phyloP scores from a whole-genome alignment of 2,888 invertebrate genomes.

The Neoascia interrupta region DNA sequence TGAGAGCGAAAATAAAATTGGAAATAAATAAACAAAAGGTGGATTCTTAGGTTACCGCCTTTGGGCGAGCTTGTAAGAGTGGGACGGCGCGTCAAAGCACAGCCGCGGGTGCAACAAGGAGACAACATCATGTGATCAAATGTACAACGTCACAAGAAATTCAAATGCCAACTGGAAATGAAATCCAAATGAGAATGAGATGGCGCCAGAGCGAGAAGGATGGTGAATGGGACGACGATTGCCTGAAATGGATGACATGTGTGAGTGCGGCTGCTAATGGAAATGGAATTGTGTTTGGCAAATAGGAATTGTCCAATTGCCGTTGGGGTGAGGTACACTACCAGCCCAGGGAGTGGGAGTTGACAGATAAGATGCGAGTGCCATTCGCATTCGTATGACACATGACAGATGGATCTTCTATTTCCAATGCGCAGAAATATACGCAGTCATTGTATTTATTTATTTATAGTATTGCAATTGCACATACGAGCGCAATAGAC shows the following conservation, averaged over 20 bases:
- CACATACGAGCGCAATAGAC: too few relatives aligned
- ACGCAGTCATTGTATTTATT: too few relatives aligned
- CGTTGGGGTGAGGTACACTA: constrained; percentile 37
- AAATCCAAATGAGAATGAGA: constrained; percentile 64
- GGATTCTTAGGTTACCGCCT: constrained; percentile 69
- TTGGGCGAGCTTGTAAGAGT: constrained; percentile 62
- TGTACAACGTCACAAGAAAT: constrained; percentile 60
- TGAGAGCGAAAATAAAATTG: constrained; percentile 69
- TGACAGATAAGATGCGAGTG: too few relatives aligned
- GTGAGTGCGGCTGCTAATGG: constrained; percentile 70
- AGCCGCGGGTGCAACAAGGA: constrained; percentile 17
- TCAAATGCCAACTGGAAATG: constrained; percentile 61
- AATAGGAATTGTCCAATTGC: constrained; percentile 68
- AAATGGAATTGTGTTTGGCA: constrained; percentile 65
- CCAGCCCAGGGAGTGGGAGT: too few relatives aligned
- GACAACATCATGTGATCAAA: constrained; percentile 34
- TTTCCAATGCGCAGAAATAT: constrained; percentile 30
- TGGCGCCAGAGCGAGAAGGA: constrained; percentile 37
- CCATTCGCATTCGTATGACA: not conserved
- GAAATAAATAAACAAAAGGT: constrained; percentile 70
- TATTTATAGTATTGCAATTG: too few relatives aligned
- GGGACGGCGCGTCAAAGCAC: constrained; percentile 4
- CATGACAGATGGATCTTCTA: constrained; percentile 15
- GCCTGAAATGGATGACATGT: constrained; percentile 47
- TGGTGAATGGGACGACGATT: constrained; percentile 8